These are phyloP conservation scores for Colletes collaris DNA, from an alignment of 2,888 invertebrate species.

Conservation along the genomic window DNA sequence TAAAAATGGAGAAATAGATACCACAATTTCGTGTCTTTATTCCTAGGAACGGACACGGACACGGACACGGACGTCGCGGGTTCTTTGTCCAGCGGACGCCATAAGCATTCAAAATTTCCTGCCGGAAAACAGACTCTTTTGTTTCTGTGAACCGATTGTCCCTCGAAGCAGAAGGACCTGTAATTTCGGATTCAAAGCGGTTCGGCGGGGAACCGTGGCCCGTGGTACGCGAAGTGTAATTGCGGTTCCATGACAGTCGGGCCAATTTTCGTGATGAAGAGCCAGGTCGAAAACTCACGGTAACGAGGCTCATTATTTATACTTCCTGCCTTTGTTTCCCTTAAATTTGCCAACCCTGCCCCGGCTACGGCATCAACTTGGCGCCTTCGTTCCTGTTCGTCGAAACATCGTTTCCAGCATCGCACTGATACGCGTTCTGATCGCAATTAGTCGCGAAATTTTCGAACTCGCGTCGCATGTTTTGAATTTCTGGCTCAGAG, in stretches of 20 bases:
- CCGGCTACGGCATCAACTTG: neutral
- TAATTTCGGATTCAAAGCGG: slow-evolving; percentile 39
- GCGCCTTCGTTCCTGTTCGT: neutral
- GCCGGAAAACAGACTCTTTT: neutral
- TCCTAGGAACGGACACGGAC: too few species aligned
- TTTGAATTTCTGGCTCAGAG: neutral
- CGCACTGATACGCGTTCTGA: neutral
- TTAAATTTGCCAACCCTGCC: neutral
- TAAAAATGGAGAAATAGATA: too few species aligned
- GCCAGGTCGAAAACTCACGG: slow-evolving; percentile 46
- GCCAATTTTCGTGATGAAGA: slow-evolving; percentile 58
- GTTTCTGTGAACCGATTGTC: slow-evolving; percentile 34
- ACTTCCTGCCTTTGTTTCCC: slow-evolving; percentile 40
- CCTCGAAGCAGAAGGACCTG: slow-evolving; percentile 7
- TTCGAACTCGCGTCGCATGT: neutral
- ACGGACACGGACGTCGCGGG: neutral
- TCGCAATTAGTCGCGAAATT: neutral
- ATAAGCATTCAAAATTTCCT: neutral
- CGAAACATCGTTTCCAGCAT: neutral
- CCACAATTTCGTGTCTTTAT: neutral
- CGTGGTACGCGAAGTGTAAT: slow-evolving; percentile 41
- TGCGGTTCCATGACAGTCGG: slow-evolving; percentile 47
- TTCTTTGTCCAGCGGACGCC: neutral
- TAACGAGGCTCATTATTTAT: slow-evolving; percentile 63
- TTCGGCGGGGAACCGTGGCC: neutral